A percentile compares a stretch with the other conserved stretches of the same genome.
phyloP scores from a whole-genome alignment of 2,888 invertebrate species.

The Agonum fuliginosum region DNA sequence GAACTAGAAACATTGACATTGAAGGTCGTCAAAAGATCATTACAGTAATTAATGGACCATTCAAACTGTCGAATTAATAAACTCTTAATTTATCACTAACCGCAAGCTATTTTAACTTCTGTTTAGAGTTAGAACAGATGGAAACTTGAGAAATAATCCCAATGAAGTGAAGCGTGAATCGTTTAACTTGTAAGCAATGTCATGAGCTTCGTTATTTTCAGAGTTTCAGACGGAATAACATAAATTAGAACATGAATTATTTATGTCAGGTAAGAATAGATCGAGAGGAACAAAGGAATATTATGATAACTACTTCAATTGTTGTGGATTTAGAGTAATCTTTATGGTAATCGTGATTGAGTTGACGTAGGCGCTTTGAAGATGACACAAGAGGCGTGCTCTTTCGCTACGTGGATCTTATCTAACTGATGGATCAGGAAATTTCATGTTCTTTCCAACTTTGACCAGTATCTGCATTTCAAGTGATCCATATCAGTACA shows the following conservation, averaged over 20 bases:
- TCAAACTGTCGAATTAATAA: slow-evolving; percentile 12
- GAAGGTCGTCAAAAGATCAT: slow-evolving; percentile 2
- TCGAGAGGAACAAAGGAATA: slow-evolving; percentile 14
- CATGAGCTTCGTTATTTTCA: slow-evolving; percentile 28
- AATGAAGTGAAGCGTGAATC: slow-evolving; percentile 19
- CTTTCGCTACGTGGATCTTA: no score
- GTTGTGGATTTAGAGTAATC: slow-evolving; percentile 5
- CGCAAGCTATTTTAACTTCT: neutral
- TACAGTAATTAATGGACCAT: slow-evolving; percentile 1
- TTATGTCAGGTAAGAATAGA: slow-evolving; percentile 26
- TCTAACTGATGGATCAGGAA: no score
- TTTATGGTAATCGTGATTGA: slow-evolving; percentile 31
- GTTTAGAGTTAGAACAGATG: neutral
- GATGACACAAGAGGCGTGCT: no score
- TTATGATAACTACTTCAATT: slow-evolving; percentile 17
- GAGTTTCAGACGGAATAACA: slow-evolving; percentile 8
- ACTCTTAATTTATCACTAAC: slow-evolving; percentile 1
- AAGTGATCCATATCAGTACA: no score
- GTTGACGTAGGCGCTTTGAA: no score
- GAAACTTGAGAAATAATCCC: neutral
- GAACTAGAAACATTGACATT: neutral
- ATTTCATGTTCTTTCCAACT: no score
- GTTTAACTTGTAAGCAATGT: slow-evolving; percentile 3
- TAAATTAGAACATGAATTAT: slow-evolving; percentile 7
- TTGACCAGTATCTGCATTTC: no score